phyloP scores from a whole-genome alignment of 2,888 invertebrate genomes.

The Heteromurus nitidus region DNA sequence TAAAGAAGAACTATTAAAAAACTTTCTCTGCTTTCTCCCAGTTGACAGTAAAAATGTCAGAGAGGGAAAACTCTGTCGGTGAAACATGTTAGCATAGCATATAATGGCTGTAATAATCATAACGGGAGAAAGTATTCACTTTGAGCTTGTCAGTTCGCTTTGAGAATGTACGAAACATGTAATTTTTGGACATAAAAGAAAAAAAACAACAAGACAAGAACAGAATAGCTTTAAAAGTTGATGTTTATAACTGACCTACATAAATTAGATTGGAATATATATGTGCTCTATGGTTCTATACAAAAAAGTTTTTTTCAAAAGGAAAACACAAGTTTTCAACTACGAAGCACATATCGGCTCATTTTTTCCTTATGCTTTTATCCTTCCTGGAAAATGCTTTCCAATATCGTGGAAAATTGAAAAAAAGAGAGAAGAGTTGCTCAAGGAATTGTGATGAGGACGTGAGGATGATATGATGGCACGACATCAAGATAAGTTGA shows the following conservation, averaged over 20 bases:
- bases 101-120: background rate
- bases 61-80: background rate
- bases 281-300: background rate
- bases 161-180: no score
- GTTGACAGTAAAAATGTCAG: background rate
- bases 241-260: background rate
- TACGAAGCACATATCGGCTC: background rate
- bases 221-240: background rate
- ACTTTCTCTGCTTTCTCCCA: background rate
- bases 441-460: no score
- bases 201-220: background rate
- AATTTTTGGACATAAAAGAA: no score
- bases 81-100: background rate
- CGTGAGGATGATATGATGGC: no score
- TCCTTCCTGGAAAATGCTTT: background rate
- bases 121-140: background rate
- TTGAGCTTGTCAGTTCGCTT: background rate
- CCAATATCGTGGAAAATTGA: no score
- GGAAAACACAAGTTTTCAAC: background rate
- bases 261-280: background rate
- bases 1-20: background rate
- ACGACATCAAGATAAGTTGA: no score
- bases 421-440: no score
- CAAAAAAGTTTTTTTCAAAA: background rate
- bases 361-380: background rate